A percentile compares a stretch with the other conserved stretches of the same genome.
phyloP scores from a whole-genome alignment of 2,113 vertebrate genomes.

The Leucopsar rothschildi region DNA sequence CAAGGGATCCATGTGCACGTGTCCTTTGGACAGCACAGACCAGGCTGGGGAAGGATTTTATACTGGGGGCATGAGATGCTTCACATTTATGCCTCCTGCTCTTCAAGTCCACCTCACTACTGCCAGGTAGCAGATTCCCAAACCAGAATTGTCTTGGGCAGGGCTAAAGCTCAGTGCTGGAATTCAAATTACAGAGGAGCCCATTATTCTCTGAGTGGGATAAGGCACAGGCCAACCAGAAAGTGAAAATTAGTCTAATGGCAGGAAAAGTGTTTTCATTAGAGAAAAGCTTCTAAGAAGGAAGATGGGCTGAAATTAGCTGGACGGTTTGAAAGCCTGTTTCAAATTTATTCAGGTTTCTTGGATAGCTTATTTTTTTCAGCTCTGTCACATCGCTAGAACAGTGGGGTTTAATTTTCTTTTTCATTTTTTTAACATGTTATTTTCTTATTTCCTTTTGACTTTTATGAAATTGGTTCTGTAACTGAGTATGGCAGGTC shows the following conservation, averaged over 20 bases:
- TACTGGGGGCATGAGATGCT: accelerated
- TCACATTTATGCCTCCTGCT: neutral
- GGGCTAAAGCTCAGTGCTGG: neutral
- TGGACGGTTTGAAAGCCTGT: neutral
- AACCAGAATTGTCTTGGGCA: neutral
- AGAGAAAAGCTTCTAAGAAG: neutral
- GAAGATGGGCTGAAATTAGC: neutral
- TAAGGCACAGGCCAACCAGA: neutral
- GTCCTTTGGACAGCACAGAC: neutral
- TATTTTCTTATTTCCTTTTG: neutral
- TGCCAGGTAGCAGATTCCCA: neutral
- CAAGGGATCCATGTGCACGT: accelerated
- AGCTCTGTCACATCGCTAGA: neutral
- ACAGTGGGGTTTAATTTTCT: neutral
- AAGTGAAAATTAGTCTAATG: neutral
- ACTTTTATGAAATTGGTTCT: neutral
- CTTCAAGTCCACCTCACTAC: neutral
- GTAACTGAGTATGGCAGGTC: neutral
- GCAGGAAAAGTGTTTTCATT: neutral
- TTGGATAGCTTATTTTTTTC: neutral
- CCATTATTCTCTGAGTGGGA: neutral
- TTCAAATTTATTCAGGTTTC: neutral
- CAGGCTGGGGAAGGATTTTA: neutral
- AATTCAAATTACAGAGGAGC: neutral
- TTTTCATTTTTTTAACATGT: neutral